Base-by-base conservation (phyloP, 2,888 invertebrate genomes). In the Eudasyphora cyanicolor region DNA sequence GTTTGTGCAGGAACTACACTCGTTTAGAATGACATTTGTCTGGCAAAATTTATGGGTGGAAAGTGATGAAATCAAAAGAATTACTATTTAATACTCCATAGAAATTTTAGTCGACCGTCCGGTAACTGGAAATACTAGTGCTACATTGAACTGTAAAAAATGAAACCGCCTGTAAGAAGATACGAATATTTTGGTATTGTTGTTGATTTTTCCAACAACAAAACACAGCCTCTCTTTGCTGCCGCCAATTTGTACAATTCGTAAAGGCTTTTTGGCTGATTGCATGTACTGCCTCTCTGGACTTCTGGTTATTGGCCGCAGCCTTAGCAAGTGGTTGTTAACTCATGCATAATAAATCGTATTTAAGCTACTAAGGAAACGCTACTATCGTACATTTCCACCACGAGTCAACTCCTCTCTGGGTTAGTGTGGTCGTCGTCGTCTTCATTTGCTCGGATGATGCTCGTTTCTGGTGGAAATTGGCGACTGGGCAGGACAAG, bases 401-500 rank as follows among this genome's bases (percentile, higher is more conserved):
- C 27, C n/a, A 45, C 45, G 8, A 38, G 12, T 12, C 10, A 8
- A 3, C 38, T 12, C 8, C 38, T 45, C 4, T n/a, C 6, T 6
- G 10, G 5, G n/a, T n/a, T n/a, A n/a, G 6, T 45, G 45, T n/a
- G 14, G n/a, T 2, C 2, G 45, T 32, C 4, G 32, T 45, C 5
- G 45, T n/a, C n/a, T n/a, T n/a, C n/a, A n/a, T n/a, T n/a, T 51
- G 24, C 8, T 35, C 10, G 12, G 6, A 51, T n/a, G n/a, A n/a
- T n/a, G n/a, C n/a, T n/a, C 21, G 51, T 57, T 24, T n/a, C n/a
- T n/a, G n/a, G n/a, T n/a, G 5, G 27, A 2, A 57, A 57, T 57
- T 57, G 57, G 57, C 57, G 57, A 27, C 24, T 57, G 57, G 57
- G 57, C 21, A 81, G 83, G 78, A 84, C 81, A 75, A 79, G 84